A percentile compares a stretch with the other conserved stretches of the same genome.
Conservation (phyloP, 2,113 vertebrate species). For the Thymallus thymallus region DNA sequence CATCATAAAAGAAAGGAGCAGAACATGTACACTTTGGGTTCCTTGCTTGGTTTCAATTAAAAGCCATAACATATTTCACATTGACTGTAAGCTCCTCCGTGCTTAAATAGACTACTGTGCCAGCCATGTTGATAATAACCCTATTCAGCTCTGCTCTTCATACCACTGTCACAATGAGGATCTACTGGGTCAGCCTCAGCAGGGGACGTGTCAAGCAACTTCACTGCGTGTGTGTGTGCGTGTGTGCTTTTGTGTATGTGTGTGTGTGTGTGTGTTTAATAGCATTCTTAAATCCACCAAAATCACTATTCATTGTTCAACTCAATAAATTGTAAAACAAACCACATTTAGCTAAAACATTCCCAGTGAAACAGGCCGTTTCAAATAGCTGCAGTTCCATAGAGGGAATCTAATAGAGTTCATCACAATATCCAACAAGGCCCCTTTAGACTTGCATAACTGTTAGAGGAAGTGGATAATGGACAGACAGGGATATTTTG, state of each 20-base stretch:
- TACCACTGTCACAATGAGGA: conserved; percentile 8
- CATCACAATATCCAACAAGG: background rate
- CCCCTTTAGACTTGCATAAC: background rate
- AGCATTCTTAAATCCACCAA: background rate
- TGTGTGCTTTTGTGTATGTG: background rate
- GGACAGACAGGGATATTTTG: background rate
- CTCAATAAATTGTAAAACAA: conserved; percentile 3
- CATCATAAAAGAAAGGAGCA: background rate
- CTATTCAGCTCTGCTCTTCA: too few species aligned
- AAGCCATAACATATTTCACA: too few species aligned
- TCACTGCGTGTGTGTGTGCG: background rate
- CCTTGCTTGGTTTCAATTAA: too few species aligned
- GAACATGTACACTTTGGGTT: too few species aligned
- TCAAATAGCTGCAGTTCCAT: background rate
- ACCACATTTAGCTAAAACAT: background rate
- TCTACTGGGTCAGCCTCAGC: conserved; percentile 35
- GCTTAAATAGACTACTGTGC: conserved; percentile 32
- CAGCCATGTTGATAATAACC: conserved; percentile 1
- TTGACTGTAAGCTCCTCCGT: background rate
- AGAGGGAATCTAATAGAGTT: background rate
- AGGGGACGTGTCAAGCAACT: conserved; percentile 42
- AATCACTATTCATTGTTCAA: background rate
- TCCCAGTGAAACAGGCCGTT: background rate
- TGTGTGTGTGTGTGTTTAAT: background rate
- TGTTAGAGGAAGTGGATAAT: background rate